phyloP scores from a whole-genome alignment of 2,113 vertebrate species.

The Cervus canadensis region DNA sequence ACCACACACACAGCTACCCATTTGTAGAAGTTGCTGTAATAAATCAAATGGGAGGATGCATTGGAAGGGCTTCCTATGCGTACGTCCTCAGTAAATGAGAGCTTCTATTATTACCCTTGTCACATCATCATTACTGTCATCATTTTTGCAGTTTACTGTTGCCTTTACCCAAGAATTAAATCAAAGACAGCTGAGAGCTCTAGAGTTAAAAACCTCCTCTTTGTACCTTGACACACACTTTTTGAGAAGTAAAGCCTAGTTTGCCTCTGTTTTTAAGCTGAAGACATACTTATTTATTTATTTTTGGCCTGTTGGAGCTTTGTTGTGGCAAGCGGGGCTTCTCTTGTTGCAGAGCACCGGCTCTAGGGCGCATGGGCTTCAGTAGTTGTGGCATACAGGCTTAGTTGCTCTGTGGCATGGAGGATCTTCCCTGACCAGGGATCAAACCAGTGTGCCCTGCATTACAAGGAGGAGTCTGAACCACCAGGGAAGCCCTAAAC shows the following conservation, averaged over 20 bases:
- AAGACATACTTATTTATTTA: neutral
- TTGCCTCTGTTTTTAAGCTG: neutral
- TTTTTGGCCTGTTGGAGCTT: neutral
- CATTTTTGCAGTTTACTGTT: neutral
- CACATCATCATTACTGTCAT: neutral
- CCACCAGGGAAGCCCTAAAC: neutral
- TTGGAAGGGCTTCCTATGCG: neutral
- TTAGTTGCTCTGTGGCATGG: neutral
- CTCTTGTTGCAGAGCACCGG: neutral
- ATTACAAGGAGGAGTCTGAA: neutral
- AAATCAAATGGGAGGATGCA: neutral
- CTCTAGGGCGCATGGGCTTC: neutral
- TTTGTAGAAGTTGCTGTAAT: neutral
- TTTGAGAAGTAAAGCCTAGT: neutral
- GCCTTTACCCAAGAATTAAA: neutral
- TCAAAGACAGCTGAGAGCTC: neutral
- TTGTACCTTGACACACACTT: neutral
- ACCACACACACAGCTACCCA: neutral
- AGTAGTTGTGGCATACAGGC: neutral
- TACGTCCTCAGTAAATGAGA: neutral
- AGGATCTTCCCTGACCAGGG: neutral
- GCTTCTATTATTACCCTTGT: neutral
- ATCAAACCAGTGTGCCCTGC: neutral
- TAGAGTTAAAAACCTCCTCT: neutral
- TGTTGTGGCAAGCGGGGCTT: neutral